Evolutionary conservation across 2,888 invertebrate genomes (phyloP).

Genomic region (Agelastica alni): DNA sequence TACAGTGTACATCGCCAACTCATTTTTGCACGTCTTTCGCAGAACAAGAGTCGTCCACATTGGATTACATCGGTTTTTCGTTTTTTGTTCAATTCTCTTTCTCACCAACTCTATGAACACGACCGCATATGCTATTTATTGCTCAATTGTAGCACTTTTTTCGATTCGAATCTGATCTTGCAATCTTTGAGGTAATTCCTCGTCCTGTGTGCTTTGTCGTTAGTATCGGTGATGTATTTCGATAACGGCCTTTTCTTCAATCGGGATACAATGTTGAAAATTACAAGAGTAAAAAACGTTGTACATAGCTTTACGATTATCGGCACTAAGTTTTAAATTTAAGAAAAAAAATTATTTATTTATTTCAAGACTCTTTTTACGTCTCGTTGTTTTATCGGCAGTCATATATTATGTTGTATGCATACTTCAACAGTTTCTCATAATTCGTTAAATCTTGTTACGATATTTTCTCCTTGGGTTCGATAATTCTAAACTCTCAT

Average conservation of each 20-base stretch:
- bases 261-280: constrained; percentile 6
- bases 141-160: constrained; percentile 48
- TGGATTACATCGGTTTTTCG: constrained; percentile 53
- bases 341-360: no score
- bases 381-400: no score
- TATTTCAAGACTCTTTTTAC: no score
- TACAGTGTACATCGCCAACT: constrained; percentile 46
- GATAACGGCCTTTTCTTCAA: constrained; percentile 15
- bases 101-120: constrained; percentile 45
- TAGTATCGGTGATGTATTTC: constrained; percentile 24
- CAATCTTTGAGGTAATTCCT: constrained; percentile 42
- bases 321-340: background rate
- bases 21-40: constrained; percentile 49
- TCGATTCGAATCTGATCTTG: constrained; percentile 43
- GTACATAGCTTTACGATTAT: background rate
- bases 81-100: constrained; percentile 47
- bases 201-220: constrained; percentile 30
- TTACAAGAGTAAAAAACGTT: background rate
- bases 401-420: no score
- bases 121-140: constrained; percentile 47
- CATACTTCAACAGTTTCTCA: no score
- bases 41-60: constrained; percentile 51
- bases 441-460: no score
- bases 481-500: no score
- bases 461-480: no score